Percentiles rank a stretch among this genome's conserved stretches.
These are phyloP conservation scores for Biston betularia DNA, from an alignment of 2,888 invertebrate genomes.

Conservation along the genomic window DNA sequence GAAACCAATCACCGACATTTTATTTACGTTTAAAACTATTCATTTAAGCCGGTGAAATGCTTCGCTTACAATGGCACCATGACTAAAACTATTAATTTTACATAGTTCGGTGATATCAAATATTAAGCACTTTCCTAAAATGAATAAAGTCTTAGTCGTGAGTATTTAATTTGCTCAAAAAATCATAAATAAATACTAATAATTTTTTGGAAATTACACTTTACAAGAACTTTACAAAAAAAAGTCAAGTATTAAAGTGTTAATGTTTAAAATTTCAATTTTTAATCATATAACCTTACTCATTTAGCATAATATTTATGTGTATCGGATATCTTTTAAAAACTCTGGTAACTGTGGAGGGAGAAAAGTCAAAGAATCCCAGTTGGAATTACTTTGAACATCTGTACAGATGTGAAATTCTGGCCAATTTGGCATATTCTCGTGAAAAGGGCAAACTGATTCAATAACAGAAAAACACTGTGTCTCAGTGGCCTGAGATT, in stretches of 20 bases:
- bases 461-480: constrained; percentile 51
- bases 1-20: background rate
- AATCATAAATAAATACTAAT: too few relatives aligned
- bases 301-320: constrained; percentile 20
- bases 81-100: background rate
- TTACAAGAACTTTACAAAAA: too few relatives aligned
- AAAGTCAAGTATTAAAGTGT: background rate
- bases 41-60: background rate
- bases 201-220: too few relatives aligned
- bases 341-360: constrained; percentile 71
- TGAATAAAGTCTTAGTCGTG: background rate
- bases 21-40: background rate
- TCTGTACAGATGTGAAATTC: background rate
- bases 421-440: background rate
- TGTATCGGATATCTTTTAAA: constrained; percentile 51
- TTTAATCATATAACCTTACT: background rate
- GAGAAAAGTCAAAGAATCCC: constrained; percentile 62
- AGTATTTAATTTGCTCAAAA: too few relatives aligned
- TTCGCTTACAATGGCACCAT: background rate
- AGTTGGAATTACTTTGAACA: constrained; percentile 27
- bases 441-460: constrained; percentile 45
- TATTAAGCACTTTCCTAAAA: background rate
- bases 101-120: background rate
- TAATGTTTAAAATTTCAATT: background rate
- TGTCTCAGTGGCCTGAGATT: constrained; percentile 39